Evolutionary conservation across 2,888 invertebrate species (phyloP), one percentile per base, ranked within the genome.

Genomic region (Drosophila borborema): DNA sequence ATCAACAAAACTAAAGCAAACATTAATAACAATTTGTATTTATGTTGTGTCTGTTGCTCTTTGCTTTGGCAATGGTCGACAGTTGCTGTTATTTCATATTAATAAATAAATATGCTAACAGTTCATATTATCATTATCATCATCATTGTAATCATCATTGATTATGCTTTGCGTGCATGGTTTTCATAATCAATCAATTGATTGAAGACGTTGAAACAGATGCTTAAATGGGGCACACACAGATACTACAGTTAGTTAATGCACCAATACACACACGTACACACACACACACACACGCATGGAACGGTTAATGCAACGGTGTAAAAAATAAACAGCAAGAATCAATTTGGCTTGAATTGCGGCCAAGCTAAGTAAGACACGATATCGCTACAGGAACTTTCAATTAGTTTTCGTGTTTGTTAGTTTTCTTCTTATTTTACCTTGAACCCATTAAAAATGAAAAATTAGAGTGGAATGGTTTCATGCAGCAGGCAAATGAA

Each of bases 141-240:
- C 38, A 55, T 49, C 28, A 56, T 53, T 48, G 59, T 51, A 55
- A 77, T 64, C 69, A 66, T 64, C 60, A 72, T 66, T 79, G 69
- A 84, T 79, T 87, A 75, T 65, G 82, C 63, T 46, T 67, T 86
- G 62, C 62, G 56, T 59, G 54, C 55, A 38, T 66, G 68, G 66
- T 62, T 82, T 85, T 82, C 88, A 82, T 85, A 88, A 86, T 80
- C 86, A 80, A 87, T 85, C 82, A 77, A 77, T 70, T 55, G 81
- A 70, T 70, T 54, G 85, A 79, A 79, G 77, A 79, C 60, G 63
- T 8, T 61, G 62, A 51, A 62, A 74, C 62, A 63, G 64, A 53
- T 46, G 74, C 69, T 74, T 55, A 74, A 77, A 70, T 74, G 75
- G 76, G 62, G 23, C 56, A 69, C 36, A 38, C 34, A 40, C 60